Evolutionary conservation across 2,113 vertebrate species (phyloP).

Genomic region (Chaetodon trifascialis): DNA sequence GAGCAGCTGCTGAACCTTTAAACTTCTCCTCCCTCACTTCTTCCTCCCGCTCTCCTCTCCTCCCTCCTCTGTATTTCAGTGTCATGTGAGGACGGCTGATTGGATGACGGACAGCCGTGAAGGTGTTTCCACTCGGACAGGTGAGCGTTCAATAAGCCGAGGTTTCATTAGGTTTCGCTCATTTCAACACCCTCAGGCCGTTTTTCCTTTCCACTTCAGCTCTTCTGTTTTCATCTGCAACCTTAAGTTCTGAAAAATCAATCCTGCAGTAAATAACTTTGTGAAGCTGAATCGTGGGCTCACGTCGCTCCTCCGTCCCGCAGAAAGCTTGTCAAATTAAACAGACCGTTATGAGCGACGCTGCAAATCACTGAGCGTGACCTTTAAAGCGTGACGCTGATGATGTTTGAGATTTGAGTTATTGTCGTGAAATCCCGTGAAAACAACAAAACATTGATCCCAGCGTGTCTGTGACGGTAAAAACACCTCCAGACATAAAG

Average conservation of each 20-base stretch:
- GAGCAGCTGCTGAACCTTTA: conserved; percentile 48
- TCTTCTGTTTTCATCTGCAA: neutral
- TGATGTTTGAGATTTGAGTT: no score
- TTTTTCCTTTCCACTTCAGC: neutral
- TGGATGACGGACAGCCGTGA: neutral
- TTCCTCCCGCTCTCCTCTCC: neutral
- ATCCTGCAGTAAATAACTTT: neutral
- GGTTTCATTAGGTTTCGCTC: neutral
- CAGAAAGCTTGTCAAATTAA: neutral
- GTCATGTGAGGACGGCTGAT: neutral
- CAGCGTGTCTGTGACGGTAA: neutral
- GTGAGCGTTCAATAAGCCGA: no score
- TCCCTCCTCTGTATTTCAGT: neutral
- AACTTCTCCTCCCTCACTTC: conserved; percentile 17
- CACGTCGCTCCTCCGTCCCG: neutral
- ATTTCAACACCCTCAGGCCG: neutral
- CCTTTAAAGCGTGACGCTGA: no score
- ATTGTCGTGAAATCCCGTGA: neutral
- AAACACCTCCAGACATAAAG: no score
- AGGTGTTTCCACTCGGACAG: no score
- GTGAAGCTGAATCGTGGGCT: neutral
- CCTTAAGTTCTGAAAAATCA: neutral
- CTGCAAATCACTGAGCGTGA: neutral
- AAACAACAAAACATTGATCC: neutral
- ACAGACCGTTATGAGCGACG: neutral